A percentile compares a stretch with the other conserved stretches of the same genome.
Conservation (phyloP, 2,113 vertebrate species). For the Chiloscyllium plagiosum region DNA sequence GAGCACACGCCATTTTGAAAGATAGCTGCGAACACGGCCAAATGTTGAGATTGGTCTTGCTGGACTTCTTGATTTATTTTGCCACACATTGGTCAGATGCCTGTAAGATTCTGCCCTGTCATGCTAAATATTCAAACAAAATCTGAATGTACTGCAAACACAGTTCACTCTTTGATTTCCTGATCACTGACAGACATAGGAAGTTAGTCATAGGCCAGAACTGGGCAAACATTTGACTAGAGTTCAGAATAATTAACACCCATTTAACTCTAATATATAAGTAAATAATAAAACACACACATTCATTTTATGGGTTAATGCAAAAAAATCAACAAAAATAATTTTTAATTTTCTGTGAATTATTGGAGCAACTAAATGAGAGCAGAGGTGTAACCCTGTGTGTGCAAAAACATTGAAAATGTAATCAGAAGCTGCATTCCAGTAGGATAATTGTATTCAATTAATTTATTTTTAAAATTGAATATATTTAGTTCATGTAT, state of each 20-base stretch:
- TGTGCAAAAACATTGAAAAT: background rate
- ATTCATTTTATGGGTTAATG: background rate
- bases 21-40: no score
- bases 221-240: background rate
- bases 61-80: no score
- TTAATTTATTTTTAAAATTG: background rate
- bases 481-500: background rate
- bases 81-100: no score
- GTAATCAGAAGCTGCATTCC: background rate
- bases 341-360: background rate
- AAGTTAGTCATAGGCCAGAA: background rate
- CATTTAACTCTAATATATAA: background rate
- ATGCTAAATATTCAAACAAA: background rate
- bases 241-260: background rate
- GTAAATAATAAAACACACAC: slow-evolving; percentile 1
- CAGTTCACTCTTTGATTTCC: background rate
- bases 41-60: no score
- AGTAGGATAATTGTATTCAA: background rate
- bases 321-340: background rate
- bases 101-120: no score
- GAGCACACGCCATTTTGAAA: no score
- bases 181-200: background rate
- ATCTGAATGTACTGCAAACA: background rate
- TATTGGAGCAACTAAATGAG: background rate
- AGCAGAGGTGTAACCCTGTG: background rate